Evolutionary conservation across 35 echinoderm and acorn worm species (phyloP), one percentile per base, ranked within the genome.

Genomic region (Heliocidaris erythrogramma): DNA sequence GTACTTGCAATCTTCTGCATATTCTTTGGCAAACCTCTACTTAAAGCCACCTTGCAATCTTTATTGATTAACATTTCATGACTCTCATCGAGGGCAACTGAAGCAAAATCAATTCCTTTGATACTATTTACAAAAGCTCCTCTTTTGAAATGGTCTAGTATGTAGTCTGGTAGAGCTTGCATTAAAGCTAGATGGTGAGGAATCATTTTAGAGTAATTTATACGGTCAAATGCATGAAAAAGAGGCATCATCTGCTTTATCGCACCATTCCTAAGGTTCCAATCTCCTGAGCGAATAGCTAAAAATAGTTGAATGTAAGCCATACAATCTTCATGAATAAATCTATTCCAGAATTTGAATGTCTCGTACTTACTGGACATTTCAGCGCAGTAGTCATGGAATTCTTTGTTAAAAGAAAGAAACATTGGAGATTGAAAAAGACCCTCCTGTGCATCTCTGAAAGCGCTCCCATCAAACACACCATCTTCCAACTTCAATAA

Each of bases 1-100:
- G 93, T 97, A 42, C 90, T 49, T 69, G 93, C 59, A 30, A 85
- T 49, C 31, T 94, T 95, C 12, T 49, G 10, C 31, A 94, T 96
- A 85, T 95, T 35, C 85, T 92, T 61, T 85, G 93, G 96, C 9
- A 94, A 86, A 35, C 90, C 47, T 48, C 92, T 49, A 14, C 59
- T 47, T 13, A 95, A 86, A 49, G 59, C 60, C 21, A 53, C 65
- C 95, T 95, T 97, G 56, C 94, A 94, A 27, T 97, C 96, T 30
- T 95, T 94, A 85, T 97, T 97, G 2, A 97, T 95, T 3, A 95
- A 24, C 95, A 97, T 97, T 85, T 97, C 95, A 89, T 97, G 95
- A 30, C 65, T 84, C 93, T 97, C 97, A 94, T 97, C 97, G 32
- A 93, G 30, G 13, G 69, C 93, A 60, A 97, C 95, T 93, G 16